A percentile compares a stretch with the other conserved stretches of the same genome.
These are phyloP conservation scores for Trematomus loennbergii DNA, from an alignment of 2,113 vertebrate species.

Conservation along the genomic window DNA sequence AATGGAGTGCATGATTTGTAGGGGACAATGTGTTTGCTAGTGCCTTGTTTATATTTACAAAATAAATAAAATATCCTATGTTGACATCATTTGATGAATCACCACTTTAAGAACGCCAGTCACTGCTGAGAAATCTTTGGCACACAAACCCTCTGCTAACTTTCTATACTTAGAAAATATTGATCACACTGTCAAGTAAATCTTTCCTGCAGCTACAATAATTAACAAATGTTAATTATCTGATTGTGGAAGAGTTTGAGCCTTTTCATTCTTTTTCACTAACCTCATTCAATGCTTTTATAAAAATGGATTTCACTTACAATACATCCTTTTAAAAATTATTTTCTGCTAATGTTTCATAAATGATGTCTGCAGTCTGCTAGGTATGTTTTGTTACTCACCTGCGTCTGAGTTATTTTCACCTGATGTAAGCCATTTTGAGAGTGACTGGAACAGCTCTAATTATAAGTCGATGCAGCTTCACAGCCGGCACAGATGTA, in stretches of 20 bases:
- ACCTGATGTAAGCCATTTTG: constrained; percentile 30
- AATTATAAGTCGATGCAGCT: constrained; percentile 40
- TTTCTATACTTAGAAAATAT: constrained; percentile 46
- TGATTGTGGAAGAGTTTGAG: constrained; percentile 8
- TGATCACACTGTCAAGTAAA: constrained; percentile 46
- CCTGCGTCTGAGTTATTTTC: constrained; percentile 15
- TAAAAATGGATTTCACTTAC: constrained; percentile 17
- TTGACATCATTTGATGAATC: constrained; percentile 64
- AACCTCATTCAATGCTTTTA: constrained; percentile 1
- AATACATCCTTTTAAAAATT: not conserved
- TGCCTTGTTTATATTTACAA: constrained; percentile 53
- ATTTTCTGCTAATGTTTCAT: constrained; percentile 18
- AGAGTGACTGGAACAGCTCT: constrained; percentile 19
- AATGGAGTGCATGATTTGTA: constrained; percentile 64
- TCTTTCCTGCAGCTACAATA: constrained; percentile 33
- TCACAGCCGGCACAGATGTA: constrained; percentile 1
- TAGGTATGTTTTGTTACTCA: constrained; percentile 4
- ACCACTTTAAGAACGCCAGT: constrained; percentile 58
- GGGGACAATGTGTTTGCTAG: constrained; percentile 50
- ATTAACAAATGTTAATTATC: constrained; percentile 18
- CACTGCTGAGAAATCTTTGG: constrained; percentile 48
- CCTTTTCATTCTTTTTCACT: constrained; percentile 19
- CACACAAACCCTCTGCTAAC: constrained; percentile 30
- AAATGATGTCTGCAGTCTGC: not conserved
- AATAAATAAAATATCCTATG: constrained; percentile 8